Conservation (phyloP, 2,113 vertebrate genomes). For the Spilogale gracilis region DNA sequence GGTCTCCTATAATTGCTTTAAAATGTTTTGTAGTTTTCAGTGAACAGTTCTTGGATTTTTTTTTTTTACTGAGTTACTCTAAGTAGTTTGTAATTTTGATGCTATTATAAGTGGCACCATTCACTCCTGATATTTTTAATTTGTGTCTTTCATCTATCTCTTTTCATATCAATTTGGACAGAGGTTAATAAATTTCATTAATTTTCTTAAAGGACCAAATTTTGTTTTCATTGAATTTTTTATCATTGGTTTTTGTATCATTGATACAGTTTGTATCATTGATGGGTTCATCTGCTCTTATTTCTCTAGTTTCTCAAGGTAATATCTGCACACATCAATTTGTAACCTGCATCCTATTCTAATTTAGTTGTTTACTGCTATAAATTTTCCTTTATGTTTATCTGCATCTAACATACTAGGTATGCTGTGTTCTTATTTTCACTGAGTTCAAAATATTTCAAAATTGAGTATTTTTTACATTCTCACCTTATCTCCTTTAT, state of each 20-base stretch:
- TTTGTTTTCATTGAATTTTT: neutral
- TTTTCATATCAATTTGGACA: neutral
- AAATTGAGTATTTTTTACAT: neutral
- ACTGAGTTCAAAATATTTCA: slow-evolving; percentile 14
- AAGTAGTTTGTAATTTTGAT: neutral
- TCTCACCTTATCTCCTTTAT: neutral
- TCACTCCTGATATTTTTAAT: neutral
- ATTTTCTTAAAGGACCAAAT: neutral
- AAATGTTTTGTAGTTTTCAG: neutral
- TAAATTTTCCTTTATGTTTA: neutral
- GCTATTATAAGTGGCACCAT: neutral
- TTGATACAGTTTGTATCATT: neutral
- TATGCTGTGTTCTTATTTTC: neutral
- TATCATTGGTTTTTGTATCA: neutral
- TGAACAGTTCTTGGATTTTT: neutral
- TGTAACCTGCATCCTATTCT: neutral
- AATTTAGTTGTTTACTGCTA: neutral
- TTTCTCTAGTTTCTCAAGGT: neutral
- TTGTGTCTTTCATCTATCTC: neutral
- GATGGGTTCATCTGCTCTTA: neutral
- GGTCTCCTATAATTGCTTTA: neutral
- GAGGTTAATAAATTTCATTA: neutral
- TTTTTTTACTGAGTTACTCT: neutral
- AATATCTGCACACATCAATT: neutral
- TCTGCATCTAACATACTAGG: neutral